phyloP scores from a whole-genome alignment of 2,888 invertebrate species.

The Blomia tropicalis region DNA sequence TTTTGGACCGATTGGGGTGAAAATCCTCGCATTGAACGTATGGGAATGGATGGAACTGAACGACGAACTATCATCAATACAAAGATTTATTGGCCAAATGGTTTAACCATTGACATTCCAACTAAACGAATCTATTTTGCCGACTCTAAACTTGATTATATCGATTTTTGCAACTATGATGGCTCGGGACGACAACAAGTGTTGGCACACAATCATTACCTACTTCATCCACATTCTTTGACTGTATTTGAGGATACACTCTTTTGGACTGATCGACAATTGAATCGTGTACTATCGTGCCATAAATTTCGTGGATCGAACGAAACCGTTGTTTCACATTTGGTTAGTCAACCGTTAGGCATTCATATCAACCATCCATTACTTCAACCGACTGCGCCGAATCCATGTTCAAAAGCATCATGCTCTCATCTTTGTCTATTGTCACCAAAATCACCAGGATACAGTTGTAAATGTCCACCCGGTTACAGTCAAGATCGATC shows the following conservation, averaged over 20 bases:
- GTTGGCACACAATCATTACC: conserved; percentile 45
- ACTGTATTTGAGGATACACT: conserved; percentile 87
- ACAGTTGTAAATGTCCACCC: conserved; percentile 76
- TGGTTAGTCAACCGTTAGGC: conserved; percentile 83
- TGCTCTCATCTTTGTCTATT: conserved; percentile 85
- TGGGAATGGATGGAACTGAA: conserved; percentile 86
- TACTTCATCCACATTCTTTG: conserved; percentile 84
- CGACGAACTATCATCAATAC: conserved; percentile 69
- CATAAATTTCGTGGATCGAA: conserved; percentile 81
- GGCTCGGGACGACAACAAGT: conserved; percentile 74
- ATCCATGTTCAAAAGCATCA: conserved; percentile 54
- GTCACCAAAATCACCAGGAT: conserved; percentile 55
- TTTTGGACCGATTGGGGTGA: conserved; percentile 99
- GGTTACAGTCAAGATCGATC: conserved; percentile 45
- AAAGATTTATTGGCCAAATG: conserved; percentile 96
- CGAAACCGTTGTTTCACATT: conserved; percentile 79
- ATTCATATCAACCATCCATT: conserved; percentile 90
- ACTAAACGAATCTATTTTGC: conserved; percentile 88
- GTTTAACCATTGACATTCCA: conserved; percentile 83
- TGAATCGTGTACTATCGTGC: conserved; percentile 72
- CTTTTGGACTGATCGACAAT: conserved; percentile 88
- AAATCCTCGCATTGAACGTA: conserved; percentile 82
- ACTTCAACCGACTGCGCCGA: conserved; percentile 56
- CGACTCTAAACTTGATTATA: conserved; percentile 89
- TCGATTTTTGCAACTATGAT: conserved; percentile 92